Conservation (phyloP, 1,140 invertebrate genomes). For the Macrocentrus cingulum region DNA sequence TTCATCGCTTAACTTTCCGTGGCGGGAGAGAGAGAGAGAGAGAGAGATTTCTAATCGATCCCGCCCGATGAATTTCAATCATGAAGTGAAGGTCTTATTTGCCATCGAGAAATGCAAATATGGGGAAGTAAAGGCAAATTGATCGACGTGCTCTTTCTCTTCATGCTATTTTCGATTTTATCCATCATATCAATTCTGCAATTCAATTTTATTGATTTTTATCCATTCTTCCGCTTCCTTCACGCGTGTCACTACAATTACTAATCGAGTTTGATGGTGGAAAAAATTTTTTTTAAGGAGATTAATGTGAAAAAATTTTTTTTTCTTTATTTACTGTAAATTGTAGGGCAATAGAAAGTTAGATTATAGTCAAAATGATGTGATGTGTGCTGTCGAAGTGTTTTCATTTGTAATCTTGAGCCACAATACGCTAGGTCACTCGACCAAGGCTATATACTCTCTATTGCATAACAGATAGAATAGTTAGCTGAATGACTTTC, state of each 20-base stretch:
- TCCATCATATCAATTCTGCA: too few relatives aligned
- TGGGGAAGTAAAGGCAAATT: conserved; percentile 10
- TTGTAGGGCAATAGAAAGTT: neutral
- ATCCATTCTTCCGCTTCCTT: neutral
- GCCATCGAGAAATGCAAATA: conserved; percentile 15
- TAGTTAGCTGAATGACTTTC: conserved; percentile 11
- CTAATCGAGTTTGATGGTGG: neutral
- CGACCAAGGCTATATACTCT: conserved; percentile 16
- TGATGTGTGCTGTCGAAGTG: neutral
- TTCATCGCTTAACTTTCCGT: conserved; percentile 3
- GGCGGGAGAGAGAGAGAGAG: neutral
- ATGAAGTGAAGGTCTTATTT: conserved; percentile 8
- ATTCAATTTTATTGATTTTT: conserved; percentile 10
- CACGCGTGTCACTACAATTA: neutral
- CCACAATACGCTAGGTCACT: conserved; percentile 21
- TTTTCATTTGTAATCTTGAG: conserved; percentile 12
- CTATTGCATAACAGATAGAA: conserved; percentile 7
- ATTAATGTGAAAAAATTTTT: too few relatives aligned
- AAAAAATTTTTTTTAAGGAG: too few relatives aligned
- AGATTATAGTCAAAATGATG: neutral
- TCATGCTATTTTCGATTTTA: conserved; percentile 1
- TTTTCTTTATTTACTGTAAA: too few relatives aligned
- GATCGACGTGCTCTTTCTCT: conserved; percentile 12
- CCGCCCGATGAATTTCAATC: conserved; percentile 2
- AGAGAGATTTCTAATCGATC: conserved; percentile 11